A percentile compares a stretch with the other conserved stretches of the same genome.
phyloP scores from a whole-genome alignment of 2,888 invertebrate species.

The Leucoma salicis region DNA sequence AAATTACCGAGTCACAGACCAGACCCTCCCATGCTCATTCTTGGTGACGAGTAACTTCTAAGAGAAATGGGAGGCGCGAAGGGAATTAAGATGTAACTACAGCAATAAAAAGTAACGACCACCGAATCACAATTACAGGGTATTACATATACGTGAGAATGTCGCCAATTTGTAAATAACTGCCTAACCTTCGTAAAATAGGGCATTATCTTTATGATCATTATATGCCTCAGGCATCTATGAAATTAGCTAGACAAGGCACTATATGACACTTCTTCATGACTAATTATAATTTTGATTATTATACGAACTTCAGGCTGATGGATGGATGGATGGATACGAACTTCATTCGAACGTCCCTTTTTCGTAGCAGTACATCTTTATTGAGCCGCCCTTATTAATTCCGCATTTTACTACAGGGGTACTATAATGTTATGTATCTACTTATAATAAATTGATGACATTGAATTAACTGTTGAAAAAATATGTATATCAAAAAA shows the following conservation, averaged over 20 bases:
- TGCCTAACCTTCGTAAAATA: constrained; percentile 14
- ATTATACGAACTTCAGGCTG: constrained; percentile 1
- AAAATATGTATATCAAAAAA: too few relatives aligned
- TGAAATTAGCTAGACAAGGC: too few relatives aligned
- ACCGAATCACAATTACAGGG: constrained; percentile 45
- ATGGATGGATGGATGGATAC: too few relatives aligned
- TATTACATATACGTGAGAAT: constrained; percentile 41
- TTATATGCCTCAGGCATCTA: constrained; percentile 11
- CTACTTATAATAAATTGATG: too few relatives aligned
- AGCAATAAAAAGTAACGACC: constrained; percentile 52
- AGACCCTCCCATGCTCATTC: constrained; percentile 20
- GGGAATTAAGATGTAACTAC: constrained; percentile 40
- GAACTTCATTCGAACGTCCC: too few relatives aligned
- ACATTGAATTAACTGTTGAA: too few relatives aligned
- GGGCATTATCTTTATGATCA: constrained; percentile 22
- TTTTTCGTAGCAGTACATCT: too few relatives aligned
- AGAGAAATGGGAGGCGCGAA: constrained; percentile 30
- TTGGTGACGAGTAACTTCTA: constrained; percentile 26
- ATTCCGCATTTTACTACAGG: too few relatives aligned
- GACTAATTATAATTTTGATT: constrained; percentile 22
- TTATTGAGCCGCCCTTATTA: too few relatives aligned
- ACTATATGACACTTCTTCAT: constrained; percentile 11
- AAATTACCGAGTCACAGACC: constrained; percentile 25
- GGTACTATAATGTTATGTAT: too few relatives aligned
- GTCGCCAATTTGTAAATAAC: constrained; percentile 28